Evolutionary conservation across 2,113 vertebrate genomes (phyloP).

Genomic region (Panthera tigris): DNA sequence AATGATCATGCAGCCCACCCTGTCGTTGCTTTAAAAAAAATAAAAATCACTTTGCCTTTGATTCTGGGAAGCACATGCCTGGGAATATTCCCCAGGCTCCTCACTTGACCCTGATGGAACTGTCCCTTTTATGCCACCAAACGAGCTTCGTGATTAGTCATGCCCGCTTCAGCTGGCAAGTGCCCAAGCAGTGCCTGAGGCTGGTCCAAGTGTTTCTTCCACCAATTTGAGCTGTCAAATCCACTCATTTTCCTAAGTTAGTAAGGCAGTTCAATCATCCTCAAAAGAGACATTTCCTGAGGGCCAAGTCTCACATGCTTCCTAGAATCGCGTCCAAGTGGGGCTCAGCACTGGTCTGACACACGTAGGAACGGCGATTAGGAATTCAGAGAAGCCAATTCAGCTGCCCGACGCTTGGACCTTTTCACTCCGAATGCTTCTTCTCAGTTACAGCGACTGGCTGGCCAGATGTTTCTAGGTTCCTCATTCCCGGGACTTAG

Average conservation of each 20-base stretch:
- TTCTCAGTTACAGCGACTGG: background rate
- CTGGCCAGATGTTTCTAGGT: background rate
- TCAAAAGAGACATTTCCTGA: constrained; percentile 42
- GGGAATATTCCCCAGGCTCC: background rate
- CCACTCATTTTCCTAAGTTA: constrained; percentile 23
- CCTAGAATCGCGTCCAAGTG: background rate
- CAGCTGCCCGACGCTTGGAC: background rate
- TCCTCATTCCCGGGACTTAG: background rate
- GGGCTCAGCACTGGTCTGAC: background rate
- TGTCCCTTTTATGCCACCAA: constrained; percentile 54
- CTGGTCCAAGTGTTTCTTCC: constrained; percentile 58
- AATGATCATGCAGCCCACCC: background rate
- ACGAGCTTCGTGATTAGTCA: constrained; percentile 52
- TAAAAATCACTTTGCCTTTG: constrained; percentile 14
- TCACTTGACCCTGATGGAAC: constrained; percentile 42
- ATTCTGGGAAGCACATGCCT: constrained; percentile 1
- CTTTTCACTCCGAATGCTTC: too few species aligned
- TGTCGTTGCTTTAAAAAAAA: background rate
- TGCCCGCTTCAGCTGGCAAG: constrained; percentile 36
- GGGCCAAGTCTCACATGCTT: background rate
- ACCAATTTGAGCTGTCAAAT: constrained; percentile 59
- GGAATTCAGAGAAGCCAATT: background rate
- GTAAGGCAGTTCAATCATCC: background rate
- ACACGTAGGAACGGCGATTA: background rate
- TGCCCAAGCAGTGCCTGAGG: constrained; percentile 38